Conservation (phyloP, 2,888 invertebrate genomes). For the Isoperla grammatica region DNA sequence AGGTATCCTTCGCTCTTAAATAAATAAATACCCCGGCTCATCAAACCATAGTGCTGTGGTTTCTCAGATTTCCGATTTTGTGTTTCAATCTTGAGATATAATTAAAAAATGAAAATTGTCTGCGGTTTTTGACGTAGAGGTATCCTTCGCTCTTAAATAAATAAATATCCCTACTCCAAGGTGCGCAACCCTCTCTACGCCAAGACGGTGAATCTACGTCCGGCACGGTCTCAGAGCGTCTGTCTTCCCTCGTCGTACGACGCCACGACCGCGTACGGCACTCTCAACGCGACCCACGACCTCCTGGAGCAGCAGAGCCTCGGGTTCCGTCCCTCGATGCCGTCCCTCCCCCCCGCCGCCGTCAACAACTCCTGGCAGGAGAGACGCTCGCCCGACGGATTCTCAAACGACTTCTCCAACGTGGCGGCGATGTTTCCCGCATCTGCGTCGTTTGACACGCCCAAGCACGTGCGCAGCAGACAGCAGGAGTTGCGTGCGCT, state of each 20-base stretch:
- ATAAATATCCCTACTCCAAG: too few relatives aligned
- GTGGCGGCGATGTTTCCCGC: conserved; percentile 5
- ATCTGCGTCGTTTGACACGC: conserved; percentile 11
- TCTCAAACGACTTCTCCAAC: background rate
- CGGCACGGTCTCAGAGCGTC: conserved; percentile 20
- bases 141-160: too few relatives aligned
- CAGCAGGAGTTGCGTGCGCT: conserved; percentile 15
- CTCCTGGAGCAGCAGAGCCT: background rate
- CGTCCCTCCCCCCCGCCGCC: background rate
- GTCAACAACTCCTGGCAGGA: background rate
- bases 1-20: too few relatives aligned
- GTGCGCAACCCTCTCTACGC: conserved; percentile 24
- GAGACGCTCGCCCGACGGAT: background rate
- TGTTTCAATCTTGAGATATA: too few relatives aligned
- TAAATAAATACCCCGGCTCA: too few relatives aligned
- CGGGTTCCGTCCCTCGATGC: background rate
- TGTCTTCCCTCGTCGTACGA: conserved; percentile 13
- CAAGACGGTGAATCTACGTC: conserved; percentile 22
- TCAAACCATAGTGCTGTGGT: too few relatives aligned
- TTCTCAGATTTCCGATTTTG: too few relatives aligned
- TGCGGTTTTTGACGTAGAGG: too few relatives aligned
- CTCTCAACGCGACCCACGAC: background rate
- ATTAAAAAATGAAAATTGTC: too few relatives aligned
- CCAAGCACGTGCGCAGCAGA: conserved; percentile 1
- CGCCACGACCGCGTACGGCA: background rate